phyloP scores from a whole-genome alignment of 1,140 invertebrate species.

The Augochlora pura region DNA sequence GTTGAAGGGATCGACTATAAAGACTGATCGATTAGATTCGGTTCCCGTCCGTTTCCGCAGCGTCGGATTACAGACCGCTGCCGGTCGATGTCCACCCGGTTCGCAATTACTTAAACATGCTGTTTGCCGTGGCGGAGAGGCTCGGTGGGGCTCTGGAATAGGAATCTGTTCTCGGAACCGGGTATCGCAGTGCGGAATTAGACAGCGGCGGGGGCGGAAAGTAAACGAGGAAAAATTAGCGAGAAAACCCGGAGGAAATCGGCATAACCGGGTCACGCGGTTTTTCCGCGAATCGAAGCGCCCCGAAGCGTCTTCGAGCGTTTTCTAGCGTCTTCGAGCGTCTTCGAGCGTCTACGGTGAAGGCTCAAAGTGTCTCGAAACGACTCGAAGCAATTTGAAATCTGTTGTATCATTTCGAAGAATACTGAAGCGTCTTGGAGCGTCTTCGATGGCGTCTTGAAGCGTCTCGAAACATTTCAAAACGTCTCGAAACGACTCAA shows the following conservation, averaged over 20 bases:
- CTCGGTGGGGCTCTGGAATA: neutral
- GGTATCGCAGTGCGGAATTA: neutral
- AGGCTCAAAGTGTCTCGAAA: neutral
- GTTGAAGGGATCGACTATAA: no score
- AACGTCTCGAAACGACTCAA: no score
- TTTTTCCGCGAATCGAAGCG: neutral
- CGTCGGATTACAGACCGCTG: neutral
- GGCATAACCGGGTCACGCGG: conserved; percentile 9
- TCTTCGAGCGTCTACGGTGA: neutral
- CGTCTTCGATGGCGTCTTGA: no score
- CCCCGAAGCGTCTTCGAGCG: neutral
- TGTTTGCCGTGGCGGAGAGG: neutral
- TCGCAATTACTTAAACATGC: conserved; percentile 13
- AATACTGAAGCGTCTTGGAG: no score
- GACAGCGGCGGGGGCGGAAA: neutral
- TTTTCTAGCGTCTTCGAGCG: neutral
- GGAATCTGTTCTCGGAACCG: conserved; percentile 1
- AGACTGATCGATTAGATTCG: no score
- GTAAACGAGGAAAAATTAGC: neutral
- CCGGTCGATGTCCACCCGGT: conserved; percentile 2
- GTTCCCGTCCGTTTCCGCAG: neutral
- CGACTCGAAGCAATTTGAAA: no score
- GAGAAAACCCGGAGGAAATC: neutral
- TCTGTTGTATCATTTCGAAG: no score
- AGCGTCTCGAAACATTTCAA: no score